These are phyloP conservation scores for Cercocebus atys DNA, from an alignment of 2,113 vertebrate species.

Conservation along the genomic window DNA sequence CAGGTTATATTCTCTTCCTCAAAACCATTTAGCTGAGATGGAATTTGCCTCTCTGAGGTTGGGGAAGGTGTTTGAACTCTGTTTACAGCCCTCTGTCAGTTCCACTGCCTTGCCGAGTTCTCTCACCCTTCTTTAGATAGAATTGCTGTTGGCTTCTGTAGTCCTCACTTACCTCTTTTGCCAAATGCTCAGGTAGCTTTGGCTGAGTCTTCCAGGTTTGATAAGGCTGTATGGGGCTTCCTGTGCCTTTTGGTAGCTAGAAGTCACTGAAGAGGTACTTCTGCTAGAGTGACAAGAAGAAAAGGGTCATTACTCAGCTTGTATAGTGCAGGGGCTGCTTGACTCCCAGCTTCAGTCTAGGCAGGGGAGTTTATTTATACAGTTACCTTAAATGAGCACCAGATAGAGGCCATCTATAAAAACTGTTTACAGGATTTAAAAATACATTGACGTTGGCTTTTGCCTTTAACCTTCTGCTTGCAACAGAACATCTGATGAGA, in stretches of 20 bases:
- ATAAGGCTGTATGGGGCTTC: not conserved
- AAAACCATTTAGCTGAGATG: conserved; percentile 9
- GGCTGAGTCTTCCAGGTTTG: conserved; percentile 35
- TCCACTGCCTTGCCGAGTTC: conserved; percentile 3
- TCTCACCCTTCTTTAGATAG: not conserved
- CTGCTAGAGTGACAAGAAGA: not conserved
- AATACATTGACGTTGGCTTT: not conserved
- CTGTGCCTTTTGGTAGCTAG: not conserved
- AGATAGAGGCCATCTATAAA: not conserved
- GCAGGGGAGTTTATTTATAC: not conserved
- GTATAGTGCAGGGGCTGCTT: not conserved
- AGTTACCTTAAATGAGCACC: not conserved
- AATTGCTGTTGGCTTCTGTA: not conserved
- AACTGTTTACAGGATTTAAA: conserved; percentile 13
- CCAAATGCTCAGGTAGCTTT: conserved; percentile 37
- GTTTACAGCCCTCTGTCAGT: conserved; percentile 39
- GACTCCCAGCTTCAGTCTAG: not conserved
- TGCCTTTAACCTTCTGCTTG: not conserved
- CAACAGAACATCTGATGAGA: not conserved
- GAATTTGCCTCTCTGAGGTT: not conserved
- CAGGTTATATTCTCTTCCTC: not conserved
- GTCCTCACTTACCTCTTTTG: conserved; percentile 38
- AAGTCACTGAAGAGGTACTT: conserved; percentile 1
- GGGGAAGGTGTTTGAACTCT: not conserved
- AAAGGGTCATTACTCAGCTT: not conserved